Evolutionary conservation across 2,113 vertebrate species (phyloP), one percentile per base, ranked within the genome.

Genomic region (Cryptoleucopteryx plumbea): DNA sequence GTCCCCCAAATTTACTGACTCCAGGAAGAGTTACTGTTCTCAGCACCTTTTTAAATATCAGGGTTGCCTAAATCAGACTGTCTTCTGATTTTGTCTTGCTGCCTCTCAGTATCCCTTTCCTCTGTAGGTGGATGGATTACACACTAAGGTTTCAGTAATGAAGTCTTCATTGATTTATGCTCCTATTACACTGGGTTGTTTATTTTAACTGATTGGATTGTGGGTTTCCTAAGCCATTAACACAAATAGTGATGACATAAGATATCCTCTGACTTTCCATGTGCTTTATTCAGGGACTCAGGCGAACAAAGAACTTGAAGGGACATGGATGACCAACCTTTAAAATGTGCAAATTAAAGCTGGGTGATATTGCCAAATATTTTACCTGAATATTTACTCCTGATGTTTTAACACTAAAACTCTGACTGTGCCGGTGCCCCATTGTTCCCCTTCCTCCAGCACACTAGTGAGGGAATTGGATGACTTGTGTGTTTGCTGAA

Each of bases 191-290:
- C 90, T 77, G 55, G 85, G 85, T 90, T 97, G 94, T 97, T 98
- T 97, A 96, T 97, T 94, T 98, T 97, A 97, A 97, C 95, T 94
- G 96, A 97, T 97, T 96, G 88, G 95, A 92, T 97, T 96, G 96
- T 86, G 86, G 94, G 94, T 98, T 95, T 96, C 97, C 94, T 93
- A 94, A 96, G 94, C 91, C 95, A 95, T 97, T 98, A 97, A 96
- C 95, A 97, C 92, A 97, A 97, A 96, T 94, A 88, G 91, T 95
- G 97, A 96, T 94, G 96, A 96, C 95, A 97, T 94, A 91, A 96
- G 88, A 93, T 94, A 92, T 86, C 87, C 90, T 91, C 95, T 94
- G 95, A 59, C 50, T 90, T 86, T 89, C 75, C 70, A 43, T 65
- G 71, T 2, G 7, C 91, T 96, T 96, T 96, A 94, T 86, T 67